Evolutionary conservation across 30 jellyfish, hydroid and myxozoan species (phyloP).

Genomic region (Mastigias papua): DNA sequence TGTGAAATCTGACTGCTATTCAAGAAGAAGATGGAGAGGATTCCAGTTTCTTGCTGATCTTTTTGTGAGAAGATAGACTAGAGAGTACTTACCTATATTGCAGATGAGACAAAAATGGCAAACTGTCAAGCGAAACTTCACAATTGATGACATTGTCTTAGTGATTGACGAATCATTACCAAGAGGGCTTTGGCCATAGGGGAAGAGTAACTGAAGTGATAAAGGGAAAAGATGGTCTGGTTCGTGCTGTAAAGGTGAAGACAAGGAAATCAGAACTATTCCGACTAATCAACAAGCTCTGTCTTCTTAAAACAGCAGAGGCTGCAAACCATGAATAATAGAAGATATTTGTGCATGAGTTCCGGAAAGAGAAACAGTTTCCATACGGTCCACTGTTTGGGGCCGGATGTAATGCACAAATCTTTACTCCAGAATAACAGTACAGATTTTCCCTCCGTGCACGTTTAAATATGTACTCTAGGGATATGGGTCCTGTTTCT

Average conservation of each 20-base stretch:
- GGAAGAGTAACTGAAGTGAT: constrained; percentile 22
- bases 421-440: too few relatives aligned
- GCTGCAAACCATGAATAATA: not conserved
- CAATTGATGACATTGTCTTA: constrained; percentile 10
- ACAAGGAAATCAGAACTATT: constrained; percentile 23
- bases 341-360: too few relatives aligned
- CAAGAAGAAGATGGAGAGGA: constrained; percentile 41
- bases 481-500: too few relatives aligned
- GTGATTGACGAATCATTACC: constrained; percentile 11
- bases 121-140: constrained; percentile 1
- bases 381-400: too few relatives aligned
- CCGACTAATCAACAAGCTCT: constrained; percentile 41
- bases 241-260: constrained; percentile 50
- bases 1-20: not conserved
- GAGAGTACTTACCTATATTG: constrained; percentile 36
- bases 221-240: constrained; percentile 45
- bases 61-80: constrained; percentile 42
- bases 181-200: constrained; percentile 38
- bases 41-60: constrained; percentile 43
- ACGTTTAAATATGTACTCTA: too few relatives aligned
- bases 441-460: too few relatives aligned
- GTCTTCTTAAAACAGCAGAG: constrained; percentile 39
- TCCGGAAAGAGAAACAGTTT: too few relatives aligned
- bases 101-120: constrained; percentile 50
- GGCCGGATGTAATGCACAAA: too few relatives aligned